phyloP scores from a whole-genome alignment of 2,797 vertebrate species.

The Cuculus canorus region DNA sequence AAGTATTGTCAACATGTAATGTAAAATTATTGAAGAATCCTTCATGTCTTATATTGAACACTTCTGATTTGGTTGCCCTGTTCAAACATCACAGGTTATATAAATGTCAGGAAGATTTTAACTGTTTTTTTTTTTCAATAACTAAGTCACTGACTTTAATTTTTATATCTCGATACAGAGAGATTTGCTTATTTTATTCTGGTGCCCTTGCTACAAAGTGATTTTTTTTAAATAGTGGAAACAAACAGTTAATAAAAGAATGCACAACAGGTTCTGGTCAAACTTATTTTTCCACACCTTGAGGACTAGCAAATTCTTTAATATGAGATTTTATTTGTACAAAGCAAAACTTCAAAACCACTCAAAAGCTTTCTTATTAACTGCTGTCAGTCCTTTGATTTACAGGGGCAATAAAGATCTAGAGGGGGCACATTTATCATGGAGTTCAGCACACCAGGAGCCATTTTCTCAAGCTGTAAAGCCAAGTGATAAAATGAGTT shows the following conservation, averaged over 20 bases:
- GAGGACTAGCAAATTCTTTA: slow-evolving; percentile 83
- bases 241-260: slow-evolving; percentile 68
- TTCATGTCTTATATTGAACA: not conserved
- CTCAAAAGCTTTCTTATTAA: slow-evolving; percentile 87
- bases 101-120: not conserved
- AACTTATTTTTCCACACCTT: slow-evolving; percentile 78
- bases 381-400: slow-evolving; percentile 85
- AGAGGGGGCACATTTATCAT: slow-evolving; percentile 85
- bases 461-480: slow-evolving; percentile 82
- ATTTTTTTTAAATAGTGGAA: slow-evolving; percentile 29
- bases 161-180: not conserved
- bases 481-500: slow-evolving; percentile 83
- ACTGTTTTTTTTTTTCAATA: not conserved
- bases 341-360: slow-evolving; percentile 85
- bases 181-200: slow-evolving; percentile 4
- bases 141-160: not conserved
- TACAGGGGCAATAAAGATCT: slow-evolving; percentile 87
- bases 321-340: slow-evolving; percentile 84
- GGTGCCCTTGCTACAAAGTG: not conserved
- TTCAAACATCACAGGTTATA: slow-evolving; percentile 8
- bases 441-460: slow-evolving; percentile 82
- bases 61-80: slow-evolving; percentile 7
- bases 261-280: slow-evolving; percentile 60
- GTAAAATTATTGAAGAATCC: not conserved
- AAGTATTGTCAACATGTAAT: not conserved